Evolutionary conservation across 2,888 invertebrate species (phyloP).

Genomic region (Saturnia japonica): DNA sequence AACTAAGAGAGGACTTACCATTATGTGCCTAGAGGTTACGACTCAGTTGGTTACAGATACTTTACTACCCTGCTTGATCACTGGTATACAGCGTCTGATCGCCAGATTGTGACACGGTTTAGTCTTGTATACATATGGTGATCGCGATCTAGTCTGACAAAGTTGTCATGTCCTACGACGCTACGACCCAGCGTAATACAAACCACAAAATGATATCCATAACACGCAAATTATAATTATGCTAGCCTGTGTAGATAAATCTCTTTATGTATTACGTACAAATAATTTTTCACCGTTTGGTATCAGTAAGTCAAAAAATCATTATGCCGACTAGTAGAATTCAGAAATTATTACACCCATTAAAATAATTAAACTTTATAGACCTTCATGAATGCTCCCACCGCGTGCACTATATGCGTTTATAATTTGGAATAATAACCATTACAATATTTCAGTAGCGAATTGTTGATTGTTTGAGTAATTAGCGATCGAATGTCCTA

Average conservation of each 20-base stretch:
- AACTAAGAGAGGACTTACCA: no score
- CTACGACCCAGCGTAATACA: no score
- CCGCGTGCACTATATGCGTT: background rate
- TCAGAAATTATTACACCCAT: background rate
- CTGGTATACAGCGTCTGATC: no score
- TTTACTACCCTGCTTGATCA: no score
- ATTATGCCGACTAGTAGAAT: background rate
- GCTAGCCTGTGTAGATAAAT: background rate
- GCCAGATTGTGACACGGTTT: no score
- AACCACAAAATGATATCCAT: background rate
- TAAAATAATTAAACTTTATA: background rate
- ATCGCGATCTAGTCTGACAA: no score
- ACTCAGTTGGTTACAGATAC: no score
- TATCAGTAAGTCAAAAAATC: background rate
- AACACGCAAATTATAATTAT: no score
- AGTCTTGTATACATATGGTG: no score
- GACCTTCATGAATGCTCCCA: background rate
- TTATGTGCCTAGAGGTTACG: no score
- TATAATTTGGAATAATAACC: conserved; percentile 4
- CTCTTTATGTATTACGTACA: background rate
- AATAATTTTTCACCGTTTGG: background rate
- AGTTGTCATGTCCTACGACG: no score
- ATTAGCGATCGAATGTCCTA: conserved; percentile 54
- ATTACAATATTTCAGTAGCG: conserved; percentile 10
- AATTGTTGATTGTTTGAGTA: conserved; percentile 50